Evolutionary conservation across 2,888 invertebrate species (phyloP).

Genomic region (Aleiodes alternator): DNA sequence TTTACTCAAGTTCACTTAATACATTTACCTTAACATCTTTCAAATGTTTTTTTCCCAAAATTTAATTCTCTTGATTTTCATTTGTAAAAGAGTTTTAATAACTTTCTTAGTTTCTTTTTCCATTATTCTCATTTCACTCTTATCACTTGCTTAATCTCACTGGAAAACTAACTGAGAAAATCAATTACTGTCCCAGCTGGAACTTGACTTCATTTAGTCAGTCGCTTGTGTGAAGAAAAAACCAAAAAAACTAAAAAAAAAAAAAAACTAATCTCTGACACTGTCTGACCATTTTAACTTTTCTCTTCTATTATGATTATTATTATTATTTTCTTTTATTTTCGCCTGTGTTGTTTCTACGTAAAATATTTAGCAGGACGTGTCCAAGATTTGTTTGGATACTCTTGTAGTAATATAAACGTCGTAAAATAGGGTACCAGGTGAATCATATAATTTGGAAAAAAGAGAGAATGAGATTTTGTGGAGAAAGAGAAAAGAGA

Average conservation of each 20-base stretch:
- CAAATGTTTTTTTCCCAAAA: not conserved
- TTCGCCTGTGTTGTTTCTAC: conserved; percentile 32
- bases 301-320: not conserved
- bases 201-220: conserved; percentile 61
- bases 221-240: conserved; percentile 54
- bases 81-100: conserved; percentile 1
- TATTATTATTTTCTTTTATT: not conserved
- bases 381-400: conserved; percentile 60
- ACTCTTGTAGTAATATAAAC: conserved; percentile 72
- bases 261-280: conserved; percentile 24
- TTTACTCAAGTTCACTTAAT: too few relatives aligned
- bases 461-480: not conserved
- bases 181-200: conserved; percentile 60
- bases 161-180: conserved; percentile 45
- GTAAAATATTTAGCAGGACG: conserved; percentile 54
- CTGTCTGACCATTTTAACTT: conserved; percentile 18
- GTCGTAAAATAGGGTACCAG: conserved; percentile 75
- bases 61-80: conserved; percentile 15
- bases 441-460: conserved; percentile 74
- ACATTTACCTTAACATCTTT: too few relatives aligned
- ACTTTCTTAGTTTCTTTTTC: too few relatives aligned
- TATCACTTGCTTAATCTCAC: conserved; percentile 4
- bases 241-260: conserved; percentile 48
- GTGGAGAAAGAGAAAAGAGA: not conserved
- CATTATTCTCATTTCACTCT: conserved; percentile 5